Base-by-base conservation (phyloP, 2,888 invertebrate species). In the Trissoscelio sp. region DNA sequence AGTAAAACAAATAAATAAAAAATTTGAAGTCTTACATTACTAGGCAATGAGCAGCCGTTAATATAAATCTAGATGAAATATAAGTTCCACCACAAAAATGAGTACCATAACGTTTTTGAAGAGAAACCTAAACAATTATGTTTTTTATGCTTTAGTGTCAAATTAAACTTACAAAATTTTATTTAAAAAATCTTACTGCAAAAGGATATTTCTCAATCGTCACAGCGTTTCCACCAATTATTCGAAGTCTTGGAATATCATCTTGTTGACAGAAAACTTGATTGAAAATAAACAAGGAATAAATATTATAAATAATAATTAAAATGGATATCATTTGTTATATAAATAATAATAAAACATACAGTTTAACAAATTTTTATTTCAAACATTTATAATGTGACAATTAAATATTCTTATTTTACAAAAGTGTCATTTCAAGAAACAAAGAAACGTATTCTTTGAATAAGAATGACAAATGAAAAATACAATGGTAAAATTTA, bases 41-140 rank as follows among this genome's bases (percentile, higher is more conserved):
- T 85, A 90, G 85, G 80, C 90, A 90, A 80, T 89, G 90, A 24
- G 90, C 89, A 42, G 90, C 90, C 11, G 90, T 89, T 66, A 90
- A 79, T 74, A 90, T 80, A 70, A 88, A 89, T 81, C 84, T 86
- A 18, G 88, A 85, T 28, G 84, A 51, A 81, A 90, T 85, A 62
- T 90, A 89, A 73, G 87, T 86, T 69, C 88, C 90, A 62, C 89
- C 90, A 69, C 90, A 90, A 62, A 83, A 75, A 81, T 89, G 88
- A 62, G 53, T 80, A 57, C 64, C 77, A 37, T 82, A 74, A 74
- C 87, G 86, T 81, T 83, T 83, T 83, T 89, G 89, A 60, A 87
- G 55, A 1, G 86, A 87, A 22, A 87, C 84, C 87, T 87, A n/a
- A n/a, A n/a, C n/a, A n/a, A n/a, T n/a, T n/a, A n/a, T n/a, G n/a